These are phyloP conservation scores for Vulpes lagopus DNA, from an alignment of 2,113 vertebrate genomes.

Conservation along the genomic window DNA sequence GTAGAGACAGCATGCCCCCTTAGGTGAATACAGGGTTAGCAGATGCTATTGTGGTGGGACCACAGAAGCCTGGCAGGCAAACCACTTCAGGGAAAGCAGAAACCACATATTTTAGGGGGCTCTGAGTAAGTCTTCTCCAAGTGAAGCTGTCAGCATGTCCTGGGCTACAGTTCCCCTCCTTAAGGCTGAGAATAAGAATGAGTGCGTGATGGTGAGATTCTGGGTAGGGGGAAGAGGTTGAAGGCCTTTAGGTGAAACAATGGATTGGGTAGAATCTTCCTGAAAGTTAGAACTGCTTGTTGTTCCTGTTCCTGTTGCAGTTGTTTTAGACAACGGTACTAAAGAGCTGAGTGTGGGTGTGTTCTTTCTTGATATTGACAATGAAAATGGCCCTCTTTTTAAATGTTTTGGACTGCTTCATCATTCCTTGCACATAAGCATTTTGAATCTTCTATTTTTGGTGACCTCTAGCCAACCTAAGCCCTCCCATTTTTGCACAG, in stretches of 20 bases:
- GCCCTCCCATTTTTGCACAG: constrained; percentile 46
- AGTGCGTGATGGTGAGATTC: not conserved
- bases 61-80: not conserved
- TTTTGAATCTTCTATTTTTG: constrained; percentile 64
- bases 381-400: constrained; percentile 46
- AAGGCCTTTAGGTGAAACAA: not conserved
- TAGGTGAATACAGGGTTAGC: not conserved
- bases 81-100: not conserved
- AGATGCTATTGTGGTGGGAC: not conserved
- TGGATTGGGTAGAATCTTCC: not conserved
- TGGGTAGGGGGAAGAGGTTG: not conserved
- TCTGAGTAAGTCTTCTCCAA: not conserved
- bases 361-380: not conserved
- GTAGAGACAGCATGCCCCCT: not conserved
- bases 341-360: not conserved
- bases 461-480: constrained; percentile 32
- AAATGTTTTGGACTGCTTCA: constrained; percentile 41
- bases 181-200: not conserved
- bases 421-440: constrained; percentile 2
- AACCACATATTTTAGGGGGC: not conserved
- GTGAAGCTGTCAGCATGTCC: not conserved
- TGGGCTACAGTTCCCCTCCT: not conserved
- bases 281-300: not conserved
- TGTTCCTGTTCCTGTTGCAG: not conserved
- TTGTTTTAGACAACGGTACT: not conserved